phyloP scores from a whole-genome alignment of 2,113 vertebrate genomes.

The Propithecus coquereli region DNA sequence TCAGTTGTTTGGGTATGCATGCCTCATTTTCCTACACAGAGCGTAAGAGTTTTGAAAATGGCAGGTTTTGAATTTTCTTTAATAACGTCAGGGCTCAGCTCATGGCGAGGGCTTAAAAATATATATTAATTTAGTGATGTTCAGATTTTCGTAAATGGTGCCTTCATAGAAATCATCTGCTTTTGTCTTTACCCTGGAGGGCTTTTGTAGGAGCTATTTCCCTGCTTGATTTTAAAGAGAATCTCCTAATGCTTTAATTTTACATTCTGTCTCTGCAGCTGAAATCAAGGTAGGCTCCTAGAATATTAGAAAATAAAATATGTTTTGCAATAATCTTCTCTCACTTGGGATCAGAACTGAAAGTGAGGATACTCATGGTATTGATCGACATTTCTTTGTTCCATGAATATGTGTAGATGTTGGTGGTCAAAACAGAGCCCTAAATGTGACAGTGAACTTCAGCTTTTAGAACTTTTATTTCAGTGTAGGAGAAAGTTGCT shows the following conservation, averaged over 20 bases:
- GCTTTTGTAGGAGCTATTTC: neutral
- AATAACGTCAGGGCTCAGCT: slow-evolving; percentile 6
- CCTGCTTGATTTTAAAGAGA: slow-evolving; percentile 2
- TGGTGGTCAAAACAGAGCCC: neutral
- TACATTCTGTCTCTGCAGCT: slow-evolving; percentile 9
- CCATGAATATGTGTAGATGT: neutral
- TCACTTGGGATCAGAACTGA: slow-evolving; percentile 30
- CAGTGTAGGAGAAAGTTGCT: neutral
- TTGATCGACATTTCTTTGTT: neutral
- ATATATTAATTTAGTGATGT: neutral
- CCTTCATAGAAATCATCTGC: slow-evolving; percentile 36
- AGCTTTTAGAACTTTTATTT: slow-evolving; percentile 30
- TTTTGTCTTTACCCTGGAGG: slow-evolving; percentile 27
- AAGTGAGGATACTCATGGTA: neutral
- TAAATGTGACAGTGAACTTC: neutral
- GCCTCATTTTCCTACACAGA: neutral
- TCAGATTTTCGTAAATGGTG: slow-evolving; percentile 18
- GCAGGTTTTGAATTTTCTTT: slow-evolving; percentile 31
- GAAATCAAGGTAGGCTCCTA: neutral
- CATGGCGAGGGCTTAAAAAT: neutral
- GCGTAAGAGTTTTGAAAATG: neutral
- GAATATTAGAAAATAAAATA: neutral
- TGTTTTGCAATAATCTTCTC: neutral
- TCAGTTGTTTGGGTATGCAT: neutral
- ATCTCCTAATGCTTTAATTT: slow-evolving; percentile 30